Percentiles rank a stretch among this genome's conserved stretches.
Conservation (phyloP, 2,113 vertebrate genomes). For the Pycnonotus jocosus region DNA sequence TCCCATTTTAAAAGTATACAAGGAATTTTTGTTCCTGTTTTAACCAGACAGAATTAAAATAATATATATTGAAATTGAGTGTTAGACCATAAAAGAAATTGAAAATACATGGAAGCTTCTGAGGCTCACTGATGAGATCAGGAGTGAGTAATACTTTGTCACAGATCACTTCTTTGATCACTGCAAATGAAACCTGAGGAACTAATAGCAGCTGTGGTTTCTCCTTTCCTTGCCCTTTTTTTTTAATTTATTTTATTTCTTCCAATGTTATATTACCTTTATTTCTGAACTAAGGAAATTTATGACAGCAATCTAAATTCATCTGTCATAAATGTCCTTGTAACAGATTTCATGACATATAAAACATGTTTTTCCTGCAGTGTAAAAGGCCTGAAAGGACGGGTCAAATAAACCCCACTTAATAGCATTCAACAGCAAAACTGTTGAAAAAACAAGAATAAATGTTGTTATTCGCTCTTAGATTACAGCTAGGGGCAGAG, state of each 20-base stretch:
- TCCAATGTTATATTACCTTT: background rate
- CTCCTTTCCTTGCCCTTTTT: background rate
- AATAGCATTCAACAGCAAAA: background rate
- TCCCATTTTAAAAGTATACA: background rate
- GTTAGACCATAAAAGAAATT: background rate
- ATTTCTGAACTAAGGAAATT: background rate
- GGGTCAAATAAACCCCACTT: background rate
- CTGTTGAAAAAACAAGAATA: background rate
- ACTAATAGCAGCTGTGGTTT: background rate
- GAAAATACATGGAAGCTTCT: background rate
- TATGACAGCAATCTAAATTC: background rate
- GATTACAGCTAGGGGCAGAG: conserved; percentile 23
- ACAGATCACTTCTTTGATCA: conserved; percentile 24
- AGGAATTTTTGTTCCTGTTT: background rate
- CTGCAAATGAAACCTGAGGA: background rate
- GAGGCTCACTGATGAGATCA: background rate
- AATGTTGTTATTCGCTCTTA: background rate
- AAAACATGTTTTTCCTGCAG: background rate
- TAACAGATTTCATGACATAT: background rate
- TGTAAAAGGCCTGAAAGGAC: background rate
- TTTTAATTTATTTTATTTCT: background rate
- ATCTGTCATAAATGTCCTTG: background rate
- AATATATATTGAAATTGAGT: background rate
- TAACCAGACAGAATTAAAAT: background rate
- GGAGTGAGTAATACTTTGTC: background rate